Conservation (phyloP, 1,140 invertebrate species). For the Euwallacea fornicatus region DNA sequence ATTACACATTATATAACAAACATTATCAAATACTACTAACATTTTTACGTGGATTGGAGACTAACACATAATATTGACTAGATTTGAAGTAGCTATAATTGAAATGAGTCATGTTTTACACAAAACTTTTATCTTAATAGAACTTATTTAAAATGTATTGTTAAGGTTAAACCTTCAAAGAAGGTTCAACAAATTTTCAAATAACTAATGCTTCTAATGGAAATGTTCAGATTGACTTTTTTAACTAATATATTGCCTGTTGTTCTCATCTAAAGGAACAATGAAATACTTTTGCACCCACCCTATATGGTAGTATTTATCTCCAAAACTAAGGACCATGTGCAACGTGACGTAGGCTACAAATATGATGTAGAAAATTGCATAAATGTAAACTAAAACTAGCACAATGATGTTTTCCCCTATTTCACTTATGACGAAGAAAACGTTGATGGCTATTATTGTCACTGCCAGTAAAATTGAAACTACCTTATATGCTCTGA, state of each 20-base stretch:
- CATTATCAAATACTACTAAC: too few relatives aligned
- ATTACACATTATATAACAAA: too few relatives aligned
- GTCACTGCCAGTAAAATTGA: conserved; percentile 60
- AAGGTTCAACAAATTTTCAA: too few relatives aligned
- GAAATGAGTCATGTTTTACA: too few relatives aligned
- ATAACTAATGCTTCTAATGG: too few relatives aligned
- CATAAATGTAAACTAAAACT: conserved; percentile 60
- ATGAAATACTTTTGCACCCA: conserved; percentile 41
- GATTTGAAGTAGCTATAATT: too few relatives aligned
- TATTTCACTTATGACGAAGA: conserved; percentile 70
- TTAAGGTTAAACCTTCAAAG: too few relatives aligned
- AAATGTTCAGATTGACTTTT: not conserved
- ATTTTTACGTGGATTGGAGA: too few relatives aligned
- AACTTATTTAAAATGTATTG: too few relatives aligned
- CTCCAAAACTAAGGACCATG: conserved; percentile 66
- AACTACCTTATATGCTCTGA: conserved; percentile 22
- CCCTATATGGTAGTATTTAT: conserved; percentile 44
- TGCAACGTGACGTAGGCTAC: conserved; percentile 70
- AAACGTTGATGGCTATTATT: conserved; percentile 80
- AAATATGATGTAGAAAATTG: conserved; percentile 67
- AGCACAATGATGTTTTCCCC: conserved; percentile 56
- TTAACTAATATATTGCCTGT: conserved; percentile 3
- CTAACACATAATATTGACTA: too few relatives aligned
- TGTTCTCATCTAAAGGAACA: conserved; percentile 19
- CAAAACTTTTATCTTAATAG: too few relatives aligned